Evolutionary conservation across 2,797 vertebrate species (phyloP).

Genomic region (Chelonia mydas): DNA sequence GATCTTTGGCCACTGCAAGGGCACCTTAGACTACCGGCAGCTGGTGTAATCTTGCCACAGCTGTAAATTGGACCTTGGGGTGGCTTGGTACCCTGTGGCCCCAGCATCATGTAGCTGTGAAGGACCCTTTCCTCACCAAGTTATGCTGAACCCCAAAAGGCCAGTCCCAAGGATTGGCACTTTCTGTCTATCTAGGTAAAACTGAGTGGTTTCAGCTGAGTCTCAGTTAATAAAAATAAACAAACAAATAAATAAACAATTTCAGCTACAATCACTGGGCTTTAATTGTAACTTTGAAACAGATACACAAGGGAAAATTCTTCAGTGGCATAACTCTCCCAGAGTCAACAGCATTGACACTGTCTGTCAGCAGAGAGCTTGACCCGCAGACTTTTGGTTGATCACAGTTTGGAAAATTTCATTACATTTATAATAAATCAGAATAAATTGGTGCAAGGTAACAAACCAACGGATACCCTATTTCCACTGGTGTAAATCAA

Average conservation of each 20-base stretch:
- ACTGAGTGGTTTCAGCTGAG: background rate
- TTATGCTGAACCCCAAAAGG: background rate
- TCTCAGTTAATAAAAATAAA: background rate
- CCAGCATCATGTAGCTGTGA: background rate
- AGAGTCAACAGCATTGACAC: background rate
- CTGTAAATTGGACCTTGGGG: background rate
- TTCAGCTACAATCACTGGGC: background rate
- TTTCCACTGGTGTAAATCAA: background rate
- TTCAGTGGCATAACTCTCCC: background rate
- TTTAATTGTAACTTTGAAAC: background rate
- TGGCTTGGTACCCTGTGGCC: background rate
- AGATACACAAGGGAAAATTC: background rate
- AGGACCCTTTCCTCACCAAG: background rate
- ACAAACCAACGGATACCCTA: background rate
- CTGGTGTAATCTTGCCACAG: background rate
- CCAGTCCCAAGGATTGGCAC: background rate
- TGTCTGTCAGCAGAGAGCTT: constrained; percentile 2
- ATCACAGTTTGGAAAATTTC: background rate
- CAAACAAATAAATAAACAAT: background rate
- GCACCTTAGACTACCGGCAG: background rate
- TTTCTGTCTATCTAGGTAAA: background rate
- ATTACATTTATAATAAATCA: background rate
- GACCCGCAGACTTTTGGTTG: background rate
- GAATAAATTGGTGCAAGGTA: background rate
- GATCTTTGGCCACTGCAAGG: background rate